Conservation (phyloP, 1,140 invertebrate species). For the Diuraphis noxia region DNA sequence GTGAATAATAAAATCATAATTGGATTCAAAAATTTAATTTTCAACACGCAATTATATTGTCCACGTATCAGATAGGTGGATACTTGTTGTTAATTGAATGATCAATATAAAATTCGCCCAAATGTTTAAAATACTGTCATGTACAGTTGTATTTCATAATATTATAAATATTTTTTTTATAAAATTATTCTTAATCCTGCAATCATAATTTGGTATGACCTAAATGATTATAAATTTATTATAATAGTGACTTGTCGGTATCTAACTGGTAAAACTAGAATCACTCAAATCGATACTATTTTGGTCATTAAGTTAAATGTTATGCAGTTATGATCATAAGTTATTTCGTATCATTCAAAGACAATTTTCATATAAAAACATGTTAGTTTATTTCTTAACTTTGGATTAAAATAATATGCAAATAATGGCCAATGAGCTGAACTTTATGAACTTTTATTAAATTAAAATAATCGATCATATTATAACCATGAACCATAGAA, state of each 20-base stretch:
- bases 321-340: not conserved
- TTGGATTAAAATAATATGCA: not conserved
- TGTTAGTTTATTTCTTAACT: not conserved
- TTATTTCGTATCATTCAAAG: not conserved
- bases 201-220: too few relatives aligned
- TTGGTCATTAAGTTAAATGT: not conserved
- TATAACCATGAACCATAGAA: not conserved
- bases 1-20: not conserved
- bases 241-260: not conserved
- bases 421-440: not conserved
- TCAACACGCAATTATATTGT: not conserved
- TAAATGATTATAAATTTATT: not conserved
- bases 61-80: not conserved
- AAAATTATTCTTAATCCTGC: too few relatives aligned
- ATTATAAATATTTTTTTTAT: too few relatives aligned
- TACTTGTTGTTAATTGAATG: not conserved
- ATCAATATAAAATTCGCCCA: not conserved
- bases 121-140: too few relatives aligned
- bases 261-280: not conserved
- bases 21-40: not conserved
- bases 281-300: not conserved
- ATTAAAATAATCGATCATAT: not conserved
- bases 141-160: too few relatives aligned
- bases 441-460: not conserved
- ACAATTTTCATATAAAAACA: not conserved